Conservation (phyloP, 2,113 vertebrate species). For the Peromyscus maniculatus region DNA sequence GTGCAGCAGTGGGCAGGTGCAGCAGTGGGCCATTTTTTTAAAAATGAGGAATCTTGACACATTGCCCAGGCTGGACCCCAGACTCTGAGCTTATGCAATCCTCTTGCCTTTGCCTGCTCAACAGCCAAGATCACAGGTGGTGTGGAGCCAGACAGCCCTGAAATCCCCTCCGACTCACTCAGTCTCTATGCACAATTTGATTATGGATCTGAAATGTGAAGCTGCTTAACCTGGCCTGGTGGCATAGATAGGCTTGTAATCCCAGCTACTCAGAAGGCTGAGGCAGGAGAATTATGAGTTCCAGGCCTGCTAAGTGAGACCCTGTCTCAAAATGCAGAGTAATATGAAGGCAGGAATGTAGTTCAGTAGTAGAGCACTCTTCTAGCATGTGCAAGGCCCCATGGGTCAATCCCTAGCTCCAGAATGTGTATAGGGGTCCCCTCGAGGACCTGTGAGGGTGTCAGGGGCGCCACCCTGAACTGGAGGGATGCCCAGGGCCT, state of each 20-base stretch:
- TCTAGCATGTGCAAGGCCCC: background rate
- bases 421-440: no score
- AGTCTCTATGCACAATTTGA: background rate
- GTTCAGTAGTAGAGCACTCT: no score
- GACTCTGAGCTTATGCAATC: background rate
- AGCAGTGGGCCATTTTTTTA: no score
- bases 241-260: background rate
- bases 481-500: background rate
- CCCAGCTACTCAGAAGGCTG: background rate
- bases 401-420: background rate
- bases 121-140: background rate
- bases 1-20: no score
- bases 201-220: background rate
- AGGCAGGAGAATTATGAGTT: background rate
- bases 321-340: background rate
- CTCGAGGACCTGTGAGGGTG: fast-evolving
- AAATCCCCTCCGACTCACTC: background rate
- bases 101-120: background rate
- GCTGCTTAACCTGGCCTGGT: background rate
- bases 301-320: background rate
- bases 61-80: background rate
- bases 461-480: background rate
- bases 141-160: no score
- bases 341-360: background rate
- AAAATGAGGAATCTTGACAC: background rate